A percentile compares a stretch with the other conserved stretches of the same genome.
Conservation (phyloP, 1,140 invertebrate genomes). For the Aleiodes sp. region DNA sequence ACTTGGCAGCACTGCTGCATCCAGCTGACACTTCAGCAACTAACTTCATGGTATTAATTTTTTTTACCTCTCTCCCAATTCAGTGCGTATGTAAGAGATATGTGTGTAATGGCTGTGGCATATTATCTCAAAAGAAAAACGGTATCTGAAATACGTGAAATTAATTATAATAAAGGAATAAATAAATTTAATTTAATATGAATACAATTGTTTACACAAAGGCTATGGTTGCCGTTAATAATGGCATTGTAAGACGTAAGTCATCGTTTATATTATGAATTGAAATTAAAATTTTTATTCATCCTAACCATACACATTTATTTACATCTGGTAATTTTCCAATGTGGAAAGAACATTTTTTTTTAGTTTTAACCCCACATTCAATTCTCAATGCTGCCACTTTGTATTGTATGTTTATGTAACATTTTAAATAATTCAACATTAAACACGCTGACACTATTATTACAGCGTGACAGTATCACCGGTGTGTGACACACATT, state of each 20-base stretch:
- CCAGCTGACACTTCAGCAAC: background rate
- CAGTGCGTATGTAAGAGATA: background rate
- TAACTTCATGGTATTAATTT: background rate
- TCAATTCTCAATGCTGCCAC: conserved; percentile 3
- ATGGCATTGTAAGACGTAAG: conserved; percentile 50
- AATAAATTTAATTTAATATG: conserved; percentile 46
- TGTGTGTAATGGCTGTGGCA: background rate
- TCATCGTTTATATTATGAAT: conserved; percentile 34
- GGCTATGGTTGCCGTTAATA: conserved; percentile 43
- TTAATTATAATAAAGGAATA: background rate
- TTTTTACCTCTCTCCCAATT: background rate
- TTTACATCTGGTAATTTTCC: background rate
- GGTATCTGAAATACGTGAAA: background rate
- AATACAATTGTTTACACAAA: conserved; percentile 54
- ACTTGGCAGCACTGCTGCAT: background rate
- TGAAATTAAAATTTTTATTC: conserved; percentile 1
- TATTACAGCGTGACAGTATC: conserved; percentile 32
- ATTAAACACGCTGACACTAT: conserved; percentile 24
- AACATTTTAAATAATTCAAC: conserved; percentile 25
- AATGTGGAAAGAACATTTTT: background rate
- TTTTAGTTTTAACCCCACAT: background rate
- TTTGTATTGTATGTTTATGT: conserved; percentile 32
- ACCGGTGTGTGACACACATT: background rate
- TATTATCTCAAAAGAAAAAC: background rate
- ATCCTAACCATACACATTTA: background rate